phyloP scores from a whole-genome alignment of 2,113 vertebrate species.

The Gavialis gangeticus region DNA sequence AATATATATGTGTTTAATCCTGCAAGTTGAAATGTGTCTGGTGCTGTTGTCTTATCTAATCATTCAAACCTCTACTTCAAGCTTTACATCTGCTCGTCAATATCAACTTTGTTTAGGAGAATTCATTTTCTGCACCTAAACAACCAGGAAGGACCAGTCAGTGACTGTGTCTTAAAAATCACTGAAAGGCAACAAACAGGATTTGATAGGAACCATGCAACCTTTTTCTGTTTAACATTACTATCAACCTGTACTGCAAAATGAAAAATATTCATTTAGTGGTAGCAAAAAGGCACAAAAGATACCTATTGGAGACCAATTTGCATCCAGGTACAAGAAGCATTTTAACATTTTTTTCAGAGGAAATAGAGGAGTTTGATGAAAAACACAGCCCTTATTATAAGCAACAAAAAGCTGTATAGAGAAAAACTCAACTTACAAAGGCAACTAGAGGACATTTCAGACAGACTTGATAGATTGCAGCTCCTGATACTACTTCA shows the following conservation, averaged over 20 bases:
- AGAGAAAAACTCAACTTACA: constrained; percentile 47
- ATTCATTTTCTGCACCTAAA: background rate
- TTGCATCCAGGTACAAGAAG: constrained; percentile 23
- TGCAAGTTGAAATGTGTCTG: background rate
- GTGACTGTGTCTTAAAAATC: background rate
- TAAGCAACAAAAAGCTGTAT: constrained; percentile 38
- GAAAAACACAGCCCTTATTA: constrained; percentile 38
- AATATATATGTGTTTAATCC: background rate
- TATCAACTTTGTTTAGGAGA: background rate
- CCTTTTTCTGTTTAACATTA: constrained; percentile 18
- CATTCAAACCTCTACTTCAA: background rate
- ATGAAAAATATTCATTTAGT: constrained; percentile 42
- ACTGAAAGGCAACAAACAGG: background rate
- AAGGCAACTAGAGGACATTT: constrained; percentile 58
- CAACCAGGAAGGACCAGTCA: background rate
- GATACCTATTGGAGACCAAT: background rate
- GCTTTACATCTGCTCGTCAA: constrained; percentile 33
- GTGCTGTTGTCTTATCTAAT: background rate
- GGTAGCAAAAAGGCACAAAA: constrained; percentile 16
- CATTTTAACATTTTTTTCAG: constrained; percentile 53
- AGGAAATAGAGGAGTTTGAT: constrained; percentile 41
- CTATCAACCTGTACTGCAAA: constrained; percentile 28
- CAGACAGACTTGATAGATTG: constrained; percentile 63
- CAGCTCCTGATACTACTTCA: constrained; percentile 56
- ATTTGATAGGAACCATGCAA: background rate